phyloP scores from a whole-genome alignment of 2,888 invertebrate genomes.

The Strigamia maritima region DNA sequence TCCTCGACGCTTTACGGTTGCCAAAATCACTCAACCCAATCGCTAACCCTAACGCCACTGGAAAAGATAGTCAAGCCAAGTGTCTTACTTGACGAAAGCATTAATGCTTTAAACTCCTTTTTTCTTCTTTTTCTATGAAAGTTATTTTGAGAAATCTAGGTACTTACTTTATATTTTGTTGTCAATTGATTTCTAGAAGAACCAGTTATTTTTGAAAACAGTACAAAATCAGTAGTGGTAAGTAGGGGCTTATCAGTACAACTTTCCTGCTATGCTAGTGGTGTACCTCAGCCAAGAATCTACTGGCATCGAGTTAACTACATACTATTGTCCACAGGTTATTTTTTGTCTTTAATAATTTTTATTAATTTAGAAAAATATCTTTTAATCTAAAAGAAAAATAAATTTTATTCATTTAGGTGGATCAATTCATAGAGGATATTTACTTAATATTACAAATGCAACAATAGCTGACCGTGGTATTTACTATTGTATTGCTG shows the following conservation, averaged over 20 bases:
- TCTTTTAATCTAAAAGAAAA: background rate
- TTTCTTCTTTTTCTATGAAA: too few relatives aligned
- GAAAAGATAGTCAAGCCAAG: too few relatives aligned
- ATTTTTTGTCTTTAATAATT: background rate
- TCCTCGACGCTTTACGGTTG: too few relatives aligned
- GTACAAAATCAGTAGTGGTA: conserved; percentile 76
- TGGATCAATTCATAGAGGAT: conserved; percentile 67
- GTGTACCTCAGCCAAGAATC: conserved; percentile 76
- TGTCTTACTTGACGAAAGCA: too few relatives aligned
- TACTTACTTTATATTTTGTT: too few relatives aligned
- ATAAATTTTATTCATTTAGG: conserved; percentile 49
- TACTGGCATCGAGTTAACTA: conserved; percentile 91
- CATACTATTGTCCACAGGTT: conserved; percentile 78
- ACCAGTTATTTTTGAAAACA: conserved; percentile 88
- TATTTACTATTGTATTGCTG: conserved; percentile 83
- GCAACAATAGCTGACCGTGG: conserved; percentile 86
- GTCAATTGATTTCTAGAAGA: conserved; percentile 58
- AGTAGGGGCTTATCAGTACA: conserved; percentile 72
- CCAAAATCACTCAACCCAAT: too few relatives aligned
- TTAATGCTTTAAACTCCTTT: too few relatives aligned
- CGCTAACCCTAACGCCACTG: too few relatives aligned
- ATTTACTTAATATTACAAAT: conserved; percentile 69
- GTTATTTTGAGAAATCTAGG: too few relatives aligned
- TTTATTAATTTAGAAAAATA: too few relatives aligned
- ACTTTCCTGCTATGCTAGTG: conserved; percentile 83